Evolutionary conservation across 2,113 vertebrate genomes (phyloP).

Genomic region (Peromyscus maniculatus): DNA sequence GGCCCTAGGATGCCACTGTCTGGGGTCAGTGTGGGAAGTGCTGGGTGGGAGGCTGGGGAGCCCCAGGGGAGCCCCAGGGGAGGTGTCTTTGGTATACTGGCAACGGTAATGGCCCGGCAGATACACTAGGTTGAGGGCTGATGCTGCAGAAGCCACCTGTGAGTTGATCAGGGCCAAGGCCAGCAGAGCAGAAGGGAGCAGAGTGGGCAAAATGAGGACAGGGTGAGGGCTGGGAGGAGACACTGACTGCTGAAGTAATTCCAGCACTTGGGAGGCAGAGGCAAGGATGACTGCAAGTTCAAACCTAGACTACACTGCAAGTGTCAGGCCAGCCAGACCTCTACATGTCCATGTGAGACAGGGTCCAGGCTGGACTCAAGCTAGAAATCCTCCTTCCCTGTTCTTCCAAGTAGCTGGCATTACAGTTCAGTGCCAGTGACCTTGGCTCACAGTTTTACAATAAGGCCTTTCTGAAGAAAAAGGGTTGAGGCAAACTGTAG

Average conservation of each 20-base stretch:
- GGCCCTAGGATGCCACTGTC: neutral
- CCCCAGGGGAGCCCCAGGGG: neutral
- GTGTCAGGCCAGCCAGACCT: neutral
- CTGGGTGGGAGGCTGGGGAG: neutral
- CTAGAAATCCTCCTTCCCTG: neutral
- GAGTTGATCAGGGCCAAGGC: neutral
- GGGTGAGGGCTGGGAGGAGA: neutral
- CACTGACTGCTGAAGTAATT: neutral
- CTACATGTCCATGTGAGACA: neutral
- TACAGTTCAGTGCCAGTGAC: neutral
- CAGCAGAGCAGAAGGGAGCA: neutral
- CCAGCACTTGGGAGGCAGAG: no score
- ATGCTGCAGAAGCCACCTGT: neutral
- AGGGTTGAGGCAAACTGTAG: no score
- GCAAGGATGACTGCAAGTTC: neutral
- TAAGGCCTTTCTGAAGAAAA: slow-evolving; percentile 45
- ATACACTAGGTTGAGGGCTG: neutral
- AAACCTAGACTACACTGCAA: neutral
- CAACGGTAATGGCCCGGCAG: neutral
- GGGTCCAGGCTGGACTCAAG: neutral
- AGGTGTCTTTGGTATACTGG: no score
- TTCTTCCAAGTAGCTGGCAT: neutral
- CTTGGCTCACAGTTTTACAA: neutral
- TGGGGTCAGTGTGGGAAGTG: neutral
- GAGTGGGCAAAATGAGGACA: neutral